A percentile compares a stretch with the other conserved stretches of the same genome.
Conservation (phyloP, 2,797 vertebrate species). For the Gorsachius magnificus region DNA sequence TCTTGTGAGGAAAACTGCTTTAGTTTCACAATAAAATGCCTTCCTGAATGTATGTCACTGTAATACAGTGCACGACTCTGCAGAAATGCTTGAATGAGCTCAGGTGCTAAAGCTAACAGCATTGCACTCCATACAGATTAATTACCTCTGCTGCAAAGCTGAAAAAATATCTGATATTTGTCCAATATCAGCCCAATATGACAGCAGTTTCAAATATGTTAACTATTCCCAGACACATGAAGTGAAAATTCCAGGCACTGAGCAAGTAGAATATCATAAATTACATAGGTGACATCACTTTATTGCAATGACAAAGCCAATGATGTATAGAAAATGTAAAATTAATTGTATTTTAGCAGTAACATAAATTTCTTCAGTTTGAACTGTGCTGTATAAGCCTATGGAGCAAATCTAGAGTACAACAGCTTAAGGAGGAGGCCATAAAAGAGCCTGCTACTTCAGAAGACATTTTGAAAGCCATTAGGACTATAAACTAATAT, state of each 20-base stretch:
- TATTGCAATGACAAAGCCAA: neutral
- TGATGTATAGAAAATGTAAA: neutral
- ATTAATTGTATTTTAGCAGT: neutral
- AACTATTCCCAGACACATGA: neutral
- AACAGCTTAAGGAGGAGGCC: neutral
- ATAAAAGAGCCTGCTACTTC: neutral
- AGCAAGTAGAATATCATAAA: neutral
- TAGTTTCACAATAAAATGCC: neutral
- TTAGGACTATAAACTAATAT: neutral
- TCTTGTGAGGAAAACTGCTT: neutral
- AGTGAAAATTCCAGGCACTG: neutral
- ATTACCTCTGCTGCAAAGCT: neutral
- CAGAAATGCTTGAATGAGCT: neutral
- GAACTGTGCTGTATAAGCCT: neutral
- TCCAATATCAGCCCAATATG: neutral
- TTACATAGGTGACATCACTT: neutral
- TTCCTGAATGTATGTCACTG: neutral
- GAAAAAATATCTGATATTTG: neutral
- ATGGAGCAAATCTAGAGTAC: neutral
- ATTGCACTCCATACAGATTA: neutral
- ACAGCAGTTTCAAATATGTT: neutral
- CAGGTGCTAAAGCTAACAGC: neutral
- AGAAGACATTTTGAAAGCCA: neutral
- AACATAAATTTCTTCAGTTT: neutral
- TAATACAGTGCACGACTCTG: neutral